A percentile compares a stretch with the other conserved stretches of the same genome.
phyloP scores from a whole-genome alignment of 2,888 invertebrate genomes.

The Blastobasis lacticolella region DNA sequence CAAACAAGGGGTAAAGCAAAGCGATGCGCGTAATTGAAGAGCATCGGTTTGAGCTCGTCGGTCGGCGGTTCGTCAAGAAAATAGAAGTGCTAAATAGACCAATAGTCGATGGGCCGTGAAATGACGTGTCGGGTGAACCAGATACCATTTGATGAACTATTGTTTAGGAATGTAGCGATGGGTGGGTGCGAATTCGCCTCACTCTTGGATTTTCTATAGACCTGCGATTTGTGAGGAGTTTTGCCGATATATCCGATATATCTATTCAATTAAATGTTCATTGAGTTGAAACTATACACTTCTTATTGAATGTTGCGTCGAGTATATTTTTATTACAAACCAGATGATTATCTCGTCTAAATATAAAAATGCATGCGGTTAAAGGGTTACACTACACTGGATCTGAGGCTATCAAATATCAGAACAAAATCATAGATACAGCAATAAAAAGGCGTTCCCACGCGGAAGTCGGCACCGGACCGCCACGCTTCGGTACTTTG shows the following conservation, averaged over 20 bases:
- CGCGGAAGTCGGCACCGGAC: slow-evolving; percentile 58
- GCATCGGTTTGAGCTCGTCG: slow-evolving; percentile 22
- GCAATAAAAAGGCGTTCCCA: slow-evolving; percentile 59
- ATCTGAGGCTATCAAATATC: neutral
- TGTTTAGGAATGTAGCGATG: slow-evolving; percentile 43
- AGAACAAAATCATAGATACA: slow-evolving; percentile 30
- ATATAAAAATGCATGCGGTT: too few species aligned
- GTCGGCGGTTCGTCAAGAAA: slow-evolving; percentile 35
- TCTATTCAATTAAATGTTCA: slow-evolving; percentile 9
- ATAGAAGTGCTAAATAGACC: slow-evolving; percentile 55
- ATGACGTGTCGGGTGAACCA: slow-evolving; percentile 36
- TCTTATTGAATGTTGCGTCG: too few species aligned
- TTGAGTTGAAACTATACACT: neutral
- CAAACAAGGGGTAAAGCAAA: slow-evolving; percentile 7
- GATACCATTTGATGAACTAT: slow-evolving; percentile 31
- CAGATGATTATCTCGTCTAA: too few species aligned
- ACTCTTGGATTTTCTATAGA: slow-evolving; percentile 26
- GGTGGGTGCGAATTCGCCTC: slow-evolving; percentile 31
- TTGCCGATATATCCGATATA: slow-evolving; percentile 9
- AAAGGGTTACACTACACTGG: neutral
- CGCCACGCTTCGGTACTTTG: slow-evolving; percentile 65
- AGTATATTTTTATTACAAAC: too few species aligned
- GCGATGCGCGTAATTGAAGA: slow-evolving; percentile 31
- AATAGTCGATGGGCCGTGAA: slow-evolving; percentile 49
- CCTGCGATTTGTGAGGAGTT: slow-evolving; percentile 10